Evolutionary conservation across 2,797 vertebrate genomes (phyloP).

Genomic region (Lacerta viridis): DNA sequence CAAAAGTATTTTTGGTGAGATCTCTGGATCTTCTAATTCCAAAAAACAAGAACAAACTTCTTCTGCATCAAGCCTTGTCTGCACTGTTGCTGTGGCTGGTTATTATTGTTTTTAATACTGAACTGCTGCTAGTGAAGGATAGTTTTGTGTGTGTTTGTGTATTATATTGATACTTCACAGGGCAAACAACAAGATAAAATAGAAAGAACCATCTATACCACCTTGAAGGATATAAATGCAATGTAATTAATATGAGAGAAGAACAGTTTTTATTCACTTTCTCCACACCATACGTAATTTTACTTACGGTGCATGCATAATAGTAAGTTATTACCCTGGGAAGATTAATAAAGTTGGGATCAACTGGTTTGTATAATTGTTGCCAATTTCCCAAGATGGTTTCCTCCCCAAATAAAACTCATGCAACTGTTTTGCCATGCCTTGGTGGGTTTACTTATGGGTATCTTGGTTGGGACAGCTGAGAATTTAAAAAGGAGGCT

Average conservation of each 20-base stretch:
- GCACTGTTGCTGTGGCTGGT: not conserved
- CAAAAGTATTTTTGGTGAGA: not conserved
- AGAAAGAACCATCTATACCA: not conserved
- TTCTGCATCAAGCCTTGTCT: not conserved
- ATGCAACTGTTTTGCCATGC: not conserved
- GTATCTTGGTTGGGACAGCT: conserved; percentile 10
- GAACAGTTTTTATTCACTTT: too few relatives aligned
- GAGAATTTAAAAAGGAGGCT: conserved; percentile 18
- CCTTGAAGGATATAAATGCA: not conserved
- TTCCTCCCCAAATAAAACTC: not conserved
- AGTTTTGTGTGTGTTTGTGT: too few relatives aligned
- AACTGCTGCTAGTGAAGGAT: too few relatives aligned
- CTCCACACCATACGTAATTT: too few relatives aligned
- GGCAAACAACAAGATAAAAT: not conserved
- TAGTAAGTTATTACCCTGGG: not conserved
- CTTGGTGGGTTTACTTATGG: not conserved
- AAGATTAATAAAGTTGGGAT: not conserved
- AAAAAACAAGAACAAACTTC: not conserved
- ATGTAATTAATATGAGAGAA: too few relatives aligned
- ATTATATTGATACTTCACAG: not conserved
- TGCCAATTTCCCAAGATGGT: not conserved
- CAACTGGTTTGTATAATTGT: not conserved
- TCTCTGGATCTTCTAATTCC: not conserved
- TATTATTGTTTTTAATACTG: not conserved
- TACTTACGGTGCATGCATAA: not conserved